Percentiles rank a stretch among this genome's conserved stretches.
phyloP scores from a whole-genome alignment of 2,888 invertebrate genomes.

The Drosophila villosipedis region DNA sequence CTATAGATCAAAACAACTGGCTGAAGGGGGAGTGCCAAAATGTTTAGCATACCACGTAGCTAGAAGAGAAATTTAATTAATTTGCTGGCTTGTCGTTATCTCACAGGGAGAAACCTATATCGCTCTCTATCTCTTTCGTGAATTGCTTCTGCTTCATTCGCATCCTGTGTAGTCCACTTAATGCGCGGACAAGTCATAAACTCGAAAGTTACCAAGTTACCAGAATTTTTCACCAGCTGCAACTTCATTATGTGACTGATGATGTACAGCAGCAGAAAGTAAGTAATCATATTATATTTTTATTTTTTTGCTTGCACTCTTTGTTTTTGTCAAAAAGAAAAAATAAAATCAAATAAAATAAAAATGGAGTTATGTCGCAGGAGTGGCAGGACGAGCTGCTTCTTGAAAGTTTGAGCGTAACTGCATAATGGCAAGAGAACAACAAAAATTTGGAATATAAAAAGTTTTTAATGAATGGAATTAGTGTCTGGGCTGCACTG shows the following conservation, averaged over 20 bases:
- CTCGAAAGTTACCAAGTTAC: slow-evolving; percentile 59
- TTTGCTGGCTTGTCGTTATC: slow-evolving; percentile 43
- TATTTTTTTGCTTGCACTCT: slow-evolving; percentile 11
- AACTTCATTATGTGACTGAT: slow-evolving; percentile 80
- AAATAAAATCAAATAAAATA: slow-evolving; percentile 1
- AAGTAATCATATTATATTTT: slow-evolving; percentile 67
- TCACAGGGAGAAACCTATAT: too few relatives aligned
- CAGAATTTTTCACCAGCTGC: slow-evolving; percentile 73
- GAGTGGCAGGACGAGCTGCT: slow-evolving; percentile 14
- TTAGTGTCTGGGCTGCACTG: slow-evolving; percentile 76
- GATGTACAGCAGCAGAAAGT: slow-evolving; percentile 65
- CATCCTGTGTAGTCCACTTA: slow-evolving; percentile 25
- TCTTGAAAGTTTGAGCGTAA: slow-evolving; percentile 39
- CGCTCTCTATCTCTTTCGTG: neutral
- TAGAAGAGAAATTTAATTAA: slow-evolving; percentile 72
- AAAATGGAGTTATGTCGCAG: slow-evolving; percentile 29
- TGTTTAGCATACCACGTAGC: slow-evolving; percentile 65
- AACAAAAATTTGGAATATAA: slow-evolving; percentile 77
- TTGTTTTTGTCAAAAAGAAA: slow-evolving; percentile 31
- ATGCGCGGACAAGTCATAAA: slow-evolving; percentile 70
- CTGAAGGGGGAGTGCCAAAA: slow-evolving; percentile 7
- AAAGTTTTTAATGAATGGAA: slow-evolving; percentile 80
- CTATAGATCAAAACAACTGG: slow-evolving; percentile 14
- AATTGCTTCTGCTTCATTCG: slow-evolving; percentile 25
- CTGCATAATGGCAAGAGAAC: slow-evolving; percentile 59